Evolutionary conservation across 2,797 vertebrate genomes (phyloP).

Genomic region (Anguilla pacifica): DNA sequence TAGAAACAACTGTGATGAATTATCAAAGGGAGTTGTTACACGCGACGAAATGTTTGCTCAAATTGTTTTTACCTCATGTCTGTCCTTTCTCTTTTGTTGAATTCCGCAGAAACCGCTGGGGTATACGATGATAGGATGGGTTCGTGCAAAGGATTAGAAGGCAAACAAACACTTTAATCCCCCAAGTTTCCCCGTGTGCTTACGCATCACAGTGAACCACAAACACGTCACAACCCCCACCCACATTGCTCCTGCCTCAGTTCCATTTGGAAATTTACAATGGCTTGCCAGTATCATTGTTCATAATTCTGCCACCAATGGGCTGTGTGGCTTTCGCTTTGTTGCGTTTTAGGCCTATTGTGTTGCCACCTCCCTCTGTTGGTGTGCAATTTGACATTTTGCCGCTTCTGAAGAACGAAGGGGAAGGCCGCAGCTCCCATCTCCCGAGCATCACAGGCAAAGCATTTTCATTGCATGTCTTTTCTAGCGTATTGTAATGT

Average conservation of each 20-base stretch:
- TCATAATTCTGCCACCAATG: constrained; percentile 35
- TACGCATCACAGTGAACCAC: constrained; percentile 43
- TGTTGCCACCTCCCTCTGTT: neutral
- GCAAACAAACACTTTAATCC: constrained; percentile 54
- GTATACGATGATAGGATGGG: constrained; percentile 44
- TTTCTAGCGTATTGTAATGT: neutral
- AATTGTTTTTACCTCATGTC: constrained; percentile 35
- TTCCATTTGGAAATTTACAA: neutral
- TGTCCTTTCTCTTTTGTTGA: constrained; percentile 4
- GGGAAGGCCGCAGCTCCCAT: neutral
- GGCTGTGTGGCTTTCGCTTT: constrained; percentile 7
- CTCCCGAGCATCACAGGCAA: neutral
- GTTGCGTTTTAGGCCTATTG: neutral
- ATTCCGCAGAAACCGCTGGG: constrained; percentile 32
- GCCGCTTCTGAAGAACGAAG: constrained; percentile 1
- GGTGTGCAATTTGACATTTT: constrained; percentile 12
- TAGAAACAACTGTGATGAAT: constrained; percentile 40
- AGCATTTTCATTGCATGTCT: neutral
- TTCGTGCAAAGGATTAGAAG: constrained; percentile 52
- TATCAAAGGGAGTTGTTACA: constrained; percentile 49
- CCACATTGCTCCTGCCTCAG: constrained; percentile 6
- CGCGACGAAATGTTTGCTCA: constrained; percentile 41
- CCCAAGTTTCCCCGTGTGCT: constrained; percentile 44
- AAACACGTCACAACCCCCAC: constrained; percentile 33
- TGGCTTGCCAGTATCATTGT: constrained; percentile 27